A percentile compares a stretch with the other conserved stretches of the same genome.
phyloP scores from a whole-genome alignment of 2,797 vertebrate genomes.

The Ataeniobius toweri region DNA sequence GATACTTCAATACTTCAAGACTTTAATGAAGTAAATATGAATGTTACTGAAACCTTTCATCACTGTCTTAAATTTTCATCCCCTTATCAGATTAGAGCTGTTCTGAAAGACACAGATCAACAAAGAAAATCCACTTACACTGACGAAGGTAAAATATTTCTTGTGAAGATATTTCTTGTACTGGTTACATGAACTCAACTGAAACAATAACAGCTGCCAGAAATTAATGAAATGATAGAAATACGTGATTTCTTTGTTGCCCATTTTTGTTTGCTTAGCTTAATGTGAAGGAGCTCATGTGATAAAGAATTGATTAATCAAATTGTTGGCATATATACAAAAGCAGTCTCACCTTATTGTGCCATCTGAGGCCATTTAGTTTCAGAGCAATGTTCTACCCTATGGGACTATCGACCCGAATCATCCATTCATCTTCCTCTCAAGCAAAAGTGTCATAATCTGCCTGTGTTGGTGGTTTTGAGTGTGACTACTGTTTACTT shows the following conservation, averaged over 20 bases:
- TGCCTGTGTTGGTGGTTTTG: no score
- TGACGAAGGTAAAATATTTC: no score
- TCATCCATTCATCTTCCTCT: conserved; percentile 55
- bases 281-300: conserved; percentile 34
- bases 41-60: neutral
- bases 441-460: conserved; percentile 28
- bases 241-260: neutral
- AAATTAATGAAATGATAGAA: neutral
- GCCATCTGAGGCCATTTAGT: conserved; percentile 56
- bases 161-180: no score
- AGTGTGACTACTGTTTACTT: no score
- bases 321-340: conserved; percentile 45
- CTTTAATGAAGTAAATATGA: neutral
- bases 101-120: conserved; percentile 24
- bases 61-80: conserved; percentile 6
- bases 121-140: conserved; percentile 31
- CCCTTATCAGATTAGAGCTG: conserved; percentile 24
- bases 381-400: conserved; percentile 31
- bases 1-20: no score
- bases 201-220: conserved; percentile 28
- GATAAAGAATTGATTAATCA: conserved; percentile 18
- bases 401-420: conserved; percentile 47
- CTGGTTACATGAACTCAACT: conserved; percentile 4
- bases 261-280: neutral
- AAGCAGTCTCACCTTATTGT: conserved; percentile 43